These are phyloP conservation scores for Lacerta bilineata DNA, from an alignment of 2,797 vertebrate genomes.

Conservation along the genomic window DNA sequence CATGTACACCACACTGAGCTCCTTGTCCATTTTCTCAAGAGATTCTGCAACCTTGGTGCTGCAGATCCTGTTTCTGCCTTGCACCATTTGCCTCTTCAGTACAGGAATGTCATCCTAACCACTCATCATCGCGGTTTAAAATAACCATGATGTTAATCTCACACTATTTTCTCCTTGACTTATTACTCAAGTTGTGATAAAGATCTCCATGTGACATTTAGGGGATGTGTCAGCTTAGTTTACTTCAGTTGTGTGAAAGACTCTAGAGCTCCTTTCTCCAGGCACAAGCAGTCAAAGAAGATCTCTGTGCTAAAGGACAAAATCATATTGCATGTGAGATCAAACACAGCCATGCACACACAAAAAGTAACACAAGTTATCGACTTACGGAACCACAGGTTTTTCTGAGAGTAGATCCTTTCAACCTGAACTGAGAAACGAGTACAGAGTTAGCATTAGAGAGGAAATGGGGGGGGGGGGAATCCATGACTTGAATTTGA, in stretches of 20 bases:
- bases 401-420: conserved; percentile 6
- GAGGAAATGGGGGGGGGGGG: background rate
- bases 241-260: conserved; percentile 17
- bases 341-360: conserved; percentile 21
- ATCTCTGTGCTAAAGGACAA: background rate
- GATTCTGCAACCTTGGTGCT: conserved; percentile 4
- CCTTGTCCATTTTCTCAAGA: background rate
- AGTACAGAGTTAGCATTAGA: background rate
- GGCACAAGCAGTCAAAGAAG: conserved; percentile 42
- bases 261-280: conserved; percentile 36
- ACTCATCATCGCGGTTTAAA: conserved; percentile 45
- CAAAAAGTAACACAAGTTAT: conserved; percentile 9
- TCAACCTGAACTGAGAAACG: background rate
- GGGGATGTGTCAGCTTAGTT: conserved; percentile 25
- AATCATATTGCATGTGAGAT: conserved; percentile 1
- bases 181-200: conserved; percentile 51
- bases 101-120: conserved; percentile 33
- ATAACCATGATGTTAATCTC: conserved; percentile 50
- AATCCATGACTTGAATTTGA: background rate
- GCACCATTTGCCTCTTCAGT: background rate
- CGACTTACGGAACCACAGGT: rapidly evolving
- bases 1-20: no score
- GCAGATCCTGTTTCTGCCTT: conserved; percentile 12
- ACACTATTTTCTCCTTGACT: conserved; percentile 52
- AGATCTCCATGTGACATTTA: conserved; percentile 49